Base-by-base conservation (phyloP, 2,888 invertebrate genomes). In the Stomorhina lunata region DNA sequence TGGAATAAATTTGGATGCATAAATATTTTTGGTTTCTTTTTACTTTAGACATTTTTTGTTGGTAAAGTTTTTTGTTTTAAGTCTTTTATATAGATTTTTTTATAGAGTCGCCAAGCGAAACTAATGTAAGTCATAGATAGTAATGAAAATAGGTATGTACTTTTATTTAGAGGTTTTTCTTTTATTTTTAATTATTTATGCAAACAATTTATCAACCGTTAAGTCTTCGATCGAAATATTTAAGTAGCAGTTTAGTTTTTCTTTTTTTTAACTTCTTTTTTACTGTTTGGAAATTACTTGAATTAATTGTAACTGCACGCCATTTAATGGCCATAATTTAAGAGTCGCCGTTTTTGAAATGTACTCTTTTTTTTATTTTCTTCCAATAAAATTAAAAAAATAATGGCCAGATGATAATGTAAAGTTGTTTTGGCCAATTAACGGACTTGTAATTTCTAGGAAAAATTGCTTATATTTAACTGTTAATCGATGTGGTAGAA, bases 71-170 rank as follows among this genome's bases (percentile, higher is more conserved):
- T 63, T 27, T 71, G 12, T 12, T 53, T 7, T 2, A n/a, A 32
- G 32, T 75, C 29, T 57, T 25, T 55, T 69, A 25, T 48, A 27
- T 10, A 61, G 17, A 55, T 83, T 84, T n/a, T n/a, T n/a, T 84
- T 80, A 85, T 84, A 85, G 80, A 85, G 85, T 85, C 85, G 81
- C 85, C 84, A 83, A 79, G 81, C 84, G 84, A 84, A 85, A 85
- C 85, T 84, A 84, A 85, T 85, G 79, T 76, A 79, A 82, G 82
- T 76, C 82, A 61, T 45, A 66, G 34, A 66, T 72, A 22, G 32
- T 66, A 66, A 22, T 73, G n/a, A n/a, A n/a, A n/a, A n/a, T n/a
- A 48, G 63, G 20, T 68, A 53, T 20, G 61, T 59, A 27, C 17
- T 27, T n/a, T 10, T 66, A 66, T 53, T 76, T 22, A 37, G 25